A percentile compares a stretch with the other conserved stretches of the same genome.
These are phyloP conservation scores for Periplaneta americana DNA, from an alignment of 1,140 invertebrate genomes.

Conservation along the genomic window DNA sequence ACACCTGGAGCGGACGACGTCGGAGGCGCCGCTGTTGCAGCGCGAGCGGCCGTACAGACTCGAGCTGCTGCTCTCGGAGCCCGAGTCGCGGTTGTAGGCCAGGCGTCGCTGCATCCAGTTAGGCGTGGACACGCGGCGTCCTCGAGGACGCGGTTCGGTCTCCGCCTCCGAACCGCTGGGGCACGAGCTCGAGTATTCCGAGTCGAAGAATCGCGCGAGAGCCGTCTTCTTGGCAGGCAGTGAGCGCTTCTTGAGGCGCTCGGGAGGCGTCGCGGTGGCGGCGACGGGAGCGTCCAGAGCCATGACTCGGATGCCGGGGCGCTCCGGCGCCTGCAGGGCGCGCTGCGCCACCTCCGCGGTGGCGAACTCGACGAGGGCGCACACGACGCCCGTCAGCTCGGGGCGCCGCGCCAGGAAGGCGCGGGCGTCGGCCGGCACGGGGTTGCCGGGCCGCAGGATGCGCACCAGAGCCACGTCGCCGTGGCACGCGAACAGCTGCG, in stretches of 20 bases:
- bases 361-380: constrained; percentile 85
- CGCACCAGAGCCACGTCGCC: constrained; percentile 84
- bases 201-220: constrained; percentile 25
- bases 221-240: constrained; percentile 32
- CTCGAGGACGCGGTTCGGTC: constrained; percentile 40
- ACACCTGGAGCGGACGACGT: background rate
- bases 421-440: constrained; percentile 80
- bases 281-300: constrained; percentile 34
- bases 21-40: background rate
- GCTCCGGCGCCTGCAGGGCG: constrained; percentile 62
- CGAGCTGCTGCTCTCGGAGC: background rate
- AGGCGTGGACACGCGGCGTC: background rate
- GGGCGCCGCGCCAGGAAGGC: constrained; percentile 86
- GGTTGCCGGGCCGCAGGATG: constrained; percentile 78
- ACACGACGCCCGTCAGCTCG: constrained; percentile 76
- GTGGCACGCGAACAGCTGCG: constrained; percentile 78
- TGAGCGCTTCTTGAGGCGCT: constrained; percentile 30
- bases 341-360: constrained; percentile 76
- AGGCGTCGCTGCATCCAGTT: background rate
- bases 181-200: constrained; percentile 50
- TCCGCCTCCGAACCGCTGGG: constrained; percentile 62
- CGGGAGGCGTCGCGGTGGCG: constrained; percentile 28
- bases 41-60: background rate
- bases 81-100: background rate
- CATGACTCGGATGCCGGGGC: constrained; percentile 50